Evolutionary conservation across 1,140 invertebrate genomes (phyloP), one percentile per base, ranked within the genome.

Genomic region (Heliconius hewitsoni): DNA sequence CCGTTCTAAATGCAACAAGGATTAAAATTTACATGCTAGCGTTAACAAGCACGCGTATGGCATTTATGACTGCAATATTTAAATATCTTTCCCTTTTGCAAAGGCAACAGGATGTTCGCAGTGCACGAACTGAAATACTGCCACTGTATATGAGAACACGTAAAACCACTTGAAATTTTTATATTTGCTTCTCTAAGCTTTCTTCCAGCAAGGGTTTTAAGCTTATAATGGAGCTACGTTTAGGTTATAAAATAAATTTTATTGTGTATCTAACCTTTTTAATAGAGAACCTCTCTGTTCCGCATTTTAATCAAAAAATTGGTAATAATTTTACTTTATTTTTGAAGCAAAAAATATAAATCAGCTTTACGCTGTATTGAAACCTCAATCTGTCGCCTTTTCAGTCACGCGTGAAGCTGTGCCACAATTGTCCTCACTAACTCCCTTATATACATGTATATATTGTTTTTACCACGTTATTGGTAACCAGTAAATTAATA

Each of bases 1-100:
- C 90, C 91, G 90, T 90, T 94, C 89, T 89, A 91, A 91, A 93
- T 93, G 91, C 90, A 92, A 92, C 89, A 89, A 92, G 93, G 91
- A 93, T 93, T 94, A 92, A 85, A 91, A 94, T 94, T 93, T 91
- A 93, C 91, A 92, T 91, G 89, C 81, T 85, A 85, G 86, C 86
- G 85, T 89, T 94, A 92, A 93, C 91, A 89, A 87, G 89, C 82
- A 92, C 91, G 91, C 92, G 91, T 92, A 93, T 91, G 89, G 87
- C 91, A 93, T 93, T 91, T 93, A 92, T 93, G 90, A 93, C 89
- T 89, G 85, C 76, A 87, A 84, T 92, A 90, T 91, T 92, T 89
- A 87, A 91, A 92, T 92, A 87, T 85, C 82, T 80, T 77, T 81
- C 78, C 78, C 76, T 80, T 80, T 80, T 80, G 76, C 76, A 73